Evolutionary conservation across 2,797 vertebrate species (phyloP).

Genomic region (Xiphorhynchus erythropygius): DNA sequence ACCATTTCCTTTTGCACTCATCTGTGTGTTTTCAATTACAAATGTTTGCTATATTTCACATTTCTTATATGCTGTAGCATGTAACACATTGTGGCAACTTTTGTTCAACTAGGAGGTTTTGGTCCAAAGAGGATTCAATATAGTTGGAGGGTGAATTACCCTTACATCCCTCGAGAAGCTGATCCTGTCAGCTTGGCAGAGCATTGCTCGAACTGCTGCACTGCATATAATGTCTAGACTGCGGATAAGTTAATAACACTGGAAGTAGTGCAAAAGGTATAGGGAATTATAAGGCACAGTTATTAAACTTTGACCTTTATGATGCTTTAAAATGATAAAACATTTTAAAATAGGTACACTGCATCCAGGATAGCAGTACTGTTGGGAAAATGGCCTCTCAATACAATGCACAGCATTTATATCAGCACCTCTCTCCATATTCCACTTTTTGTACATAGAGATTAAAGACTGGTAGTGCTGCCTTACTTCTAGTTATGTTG

Average conservation of each 20-base stretch:
- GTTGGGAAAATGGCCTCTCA: not conserved
- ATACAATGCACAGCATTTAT: not conserved
- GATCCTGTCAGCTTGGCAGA: slow-evolving; percentile 42
- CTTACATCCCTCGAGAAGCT: slow-evolving; percentile 37
- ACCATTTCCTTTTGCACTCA: not conserved
- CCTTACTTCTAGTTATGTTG: not conserved
- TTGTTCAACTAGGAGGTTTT: slow-evolving; percentile 36
- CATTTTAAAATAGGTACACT: slow-evolving; percentile 10
- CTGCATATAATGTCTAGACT: slow-evolving; percentile 1
- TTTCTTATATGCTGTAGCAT: not conserved
- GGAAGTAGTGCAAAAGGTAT: slow-evolving; percentile 41
- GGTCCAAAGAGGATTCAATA: slow-evolving; percentile 28
- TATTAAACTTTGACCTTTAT: slow-evolving; percentile 66
- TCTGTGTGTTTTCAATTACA: slow-evolving; percentile 37
- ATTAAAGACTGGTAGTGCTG: not conserved
- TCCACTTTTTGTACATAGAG: not conserved
- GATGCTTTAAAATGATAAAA: slow-evolving; percentile 53
- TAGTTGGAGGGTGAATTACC: slow-evolving; percentile 45
- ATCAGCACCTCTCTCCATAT: not conserved
- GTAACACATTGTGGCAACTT: slow-evolving; percentile 41
- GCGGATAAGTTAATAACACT: slow-evolving; percentile 49
- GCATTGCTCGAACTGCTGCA: not conserved
- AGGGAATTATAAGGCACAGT: not conserved
- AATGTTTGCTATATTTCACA: not conserved
- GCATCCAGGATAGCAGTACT: not conserved